Conservation (phyloP, 1,140 invertebrate genomes). For the Cataglyphis hispanica region DNA sequence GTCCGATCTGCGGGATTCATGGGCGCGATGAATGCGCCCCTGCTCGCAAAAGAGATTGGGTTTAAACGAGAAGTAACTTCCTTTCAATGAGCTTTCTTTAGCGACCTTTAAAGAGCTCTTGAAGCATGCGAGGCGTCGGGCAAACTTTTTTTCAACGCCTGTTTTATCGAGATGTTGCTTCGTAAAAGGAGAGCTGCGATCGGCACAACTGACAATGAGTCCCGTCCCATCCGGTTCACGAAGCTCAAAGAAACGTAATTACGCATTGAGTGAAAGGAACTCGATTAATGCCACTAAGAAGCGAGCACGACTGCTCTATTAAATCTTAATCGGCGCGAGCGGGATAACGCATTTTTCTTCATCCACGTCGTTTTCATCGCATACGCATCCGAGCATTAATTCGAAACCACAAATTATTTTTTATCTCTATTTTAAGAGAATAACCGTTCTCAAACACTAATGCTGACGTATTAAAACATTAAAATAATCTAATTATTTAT, state of each 20-base stretch:
- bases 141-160: conserved; percentile 45
- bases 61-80: conserved; percentile 69
- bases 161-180: conserved; percentile 61
- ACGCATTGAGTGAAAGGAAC: conserved; percentile 50
- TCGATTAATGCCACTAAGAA: conserved; percentile 37
- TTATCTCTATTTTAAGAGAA: background rate
- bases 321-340: conserved; percentile 24
- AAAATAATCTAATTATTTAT: background rate
- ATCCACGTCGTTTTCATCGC: background rate
- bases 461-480: background rate
- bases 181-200: conserved; percentile 58
- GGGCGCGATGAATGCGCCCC: conserved; percentile 57
- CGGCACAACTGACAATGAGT: conserved; percentile 20
- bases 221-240: background rate
- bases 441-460: background rate
- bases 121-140: conserved; percentile 54
- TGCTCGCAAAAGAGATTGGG: conserved; percentile 59
- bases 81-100: conserved; percentile 70
- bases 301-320: background rate
- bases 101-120: conserved; percentile 64
- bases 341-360: background rate
- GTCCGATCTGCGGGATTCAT: conserved; percentile 20
- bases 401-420: background rate
- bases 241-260: conserved; percentile 46
- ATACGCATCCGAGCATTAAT: background rate